A percentile compares a stretch with the other conserved stretches of the same genome.
Conservation (phyloP, 2,888 invertebrate species). For the Caradrina clavipalpis region DNA sequence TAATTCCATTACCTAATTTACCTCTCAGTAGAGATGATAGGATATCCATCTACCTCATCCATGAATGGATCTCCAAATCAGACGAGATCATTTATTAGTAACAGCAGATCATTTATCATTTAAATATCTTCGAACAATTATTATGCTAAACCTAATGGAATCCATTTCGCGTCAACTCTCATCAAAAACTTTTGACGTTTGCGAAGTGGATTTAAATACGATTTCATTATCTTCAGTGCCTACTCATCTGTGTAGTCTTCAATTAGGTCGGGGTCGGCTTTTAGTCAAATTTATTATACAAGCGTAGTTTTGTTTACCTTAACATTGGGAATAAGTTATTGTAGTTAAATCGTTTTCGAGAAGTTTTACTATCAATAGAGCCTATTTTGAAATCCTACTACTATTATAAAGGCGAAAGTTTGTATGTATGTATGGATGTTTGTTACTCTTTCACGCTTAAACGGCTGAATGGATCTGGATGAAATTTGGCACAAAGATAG, state of each 20-base stretch:
- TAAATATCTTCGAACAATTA: slow-evolving; percentile 1
- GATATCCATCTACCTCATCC: background rate
- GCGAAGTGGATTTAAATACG: slow-evolving; percentile 9
- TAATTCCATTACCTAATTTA: background rate
- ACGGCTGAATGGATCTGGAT: too few species aligned
- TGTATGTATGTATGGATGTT: too few species aligned
- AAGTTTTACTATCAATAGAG: too few species aligned
- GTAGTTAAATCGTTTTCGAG: too few species aligned
- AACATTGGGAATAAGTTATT: too few species aligned
- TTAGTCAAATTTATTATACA: slow-evolving; percentile 10
- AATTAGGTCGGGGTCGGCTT: background rate
- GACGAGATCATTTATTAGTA: slow-evolving; percentile 29
- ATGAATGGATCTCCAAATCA: background rate
- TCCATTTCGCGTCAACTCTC: slow-evolving; percentile 7
- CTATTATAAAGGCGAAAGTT: too few species aligned
- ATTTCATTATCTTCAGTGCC: slow-evolving; percentile 5
- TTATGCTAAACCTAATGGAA: background rate
- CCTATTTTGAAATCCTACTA: too few species aligned
- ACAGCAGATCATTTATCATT: slow-evolving; percentile 15
- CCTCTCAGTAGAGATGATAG: background rate
- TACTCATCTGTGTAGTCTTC: background rate
- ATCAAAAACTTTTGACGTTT: slow-evolving; percentile 28
- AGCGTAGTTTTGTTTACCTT: too few species aligned
- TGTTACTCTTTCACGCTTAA: too few species aligned
- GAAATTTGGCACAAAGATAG: too few species aligned